These are phyloP conservation scores for Henricia sp. DNA, from an alignment of 53 echinoderm and acorn worm genomes.

Conservation along the genomic window DNA sequence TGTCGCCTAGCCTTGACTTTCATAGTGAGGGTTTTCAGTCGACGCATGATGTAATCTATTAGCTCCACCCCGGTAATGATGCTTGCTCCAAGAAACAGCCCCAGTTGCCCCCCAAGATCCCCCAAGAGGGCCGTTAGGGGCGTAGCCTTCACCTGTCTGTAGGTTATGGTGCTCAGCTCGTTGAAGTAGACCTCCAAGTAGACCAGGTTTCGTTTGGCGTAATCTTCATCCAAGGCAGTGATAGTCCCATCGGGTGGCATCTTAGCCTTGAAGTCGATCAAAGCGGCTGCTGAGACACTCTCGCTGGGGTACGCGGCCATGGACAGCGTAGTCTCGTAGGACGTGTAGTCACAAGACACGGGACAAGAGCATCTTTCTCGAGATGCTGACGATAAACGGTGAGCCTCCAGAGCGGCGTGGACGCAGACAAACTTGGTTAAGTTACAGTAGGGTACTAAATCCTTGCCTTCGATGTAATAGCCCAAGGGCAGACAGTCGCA, in stretches of 20 bases:
- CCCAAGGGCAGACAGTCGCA: constrained; percentile 47
- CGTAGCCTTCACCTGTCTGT: constrained; percentile 23
- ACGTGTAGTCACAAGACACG: constrained; percentile 8
- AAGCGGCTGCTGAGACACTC: background rate
- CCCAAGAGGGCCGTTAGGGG: constrained; percentile 27
- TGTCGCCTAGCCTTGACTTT: background rate
- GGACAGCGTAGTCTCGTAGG: constrained; percentile 36
- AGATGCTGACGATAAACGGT: background rate
- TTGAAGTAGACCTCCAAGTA: constrained; percentile 49
- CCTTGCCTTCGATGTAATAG: background rate
- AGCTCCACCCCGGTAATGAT: constrained; percentile 41
- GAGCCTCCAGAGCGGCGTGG: background rate
- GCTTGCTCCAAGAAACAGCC: constrained; percentile 58
- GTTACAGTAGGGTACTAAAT: background rate
- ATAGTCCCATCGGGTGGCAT: background rate
- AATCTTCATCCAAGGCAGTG: background rate
- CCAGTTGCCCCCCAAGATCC: constrained; percentile 48
- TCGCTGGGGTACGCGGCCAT: constrained; percentile 28
- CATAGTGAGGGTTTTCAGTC: background rate
- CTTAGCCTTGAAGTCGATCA: background rate
- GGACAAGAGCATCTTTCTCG: constrained; percentile 9
- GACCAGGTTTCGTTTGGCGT: constrained; percentile 11
- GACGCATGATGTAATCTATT: constrained; percentile 35
- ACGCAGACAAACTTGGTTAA: background rate
- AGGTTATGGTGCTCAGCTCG: constrained; percentile 31